These are phyloP conservation scores for Patiria pectinifera DNA, from an alignment of 53 echinoderm and acorn worm species.

Conservation along the genomic window DNA sequence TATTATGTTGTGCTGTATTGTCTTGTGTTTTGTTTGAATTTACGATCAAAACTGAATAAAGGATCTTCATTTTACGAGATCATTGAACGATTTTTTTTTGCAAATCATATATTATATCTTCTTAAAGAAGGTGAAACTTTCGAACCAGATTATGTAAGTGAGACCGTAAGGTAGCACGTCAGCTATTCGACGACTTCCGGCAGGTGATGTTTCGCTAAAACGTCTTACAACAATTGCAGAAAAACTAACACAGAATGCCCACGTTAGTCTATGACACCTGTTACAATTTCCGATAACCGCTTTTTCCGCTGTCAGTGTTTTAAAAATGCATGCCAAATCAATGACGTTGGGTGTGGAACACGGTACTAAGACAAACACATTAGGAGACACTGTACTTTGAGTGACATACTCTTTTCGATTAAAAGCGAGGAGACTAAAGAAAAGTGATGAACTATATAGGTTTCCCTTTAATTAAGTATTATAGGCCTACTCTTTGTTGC, in stretches of 20 bases:
- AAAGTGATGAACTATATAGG: background rate
- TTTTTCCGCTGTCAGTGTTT: background rate
- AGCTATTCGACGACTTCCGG: background rate
- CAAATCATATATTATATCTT: no score
- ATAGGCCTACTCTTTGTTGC: no score
- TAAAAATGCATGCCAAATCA: slow-evolving; percentile 11
- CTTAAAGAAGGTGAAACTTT: background rate
- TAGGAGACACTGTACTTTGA: background rate
- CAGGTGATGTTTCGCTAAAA: background rate
- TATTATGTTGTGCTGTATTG: no score
- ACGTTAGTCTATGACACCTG: background rate
- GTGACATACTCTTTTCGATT: background rate
- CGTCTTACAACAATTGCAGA: background rate
- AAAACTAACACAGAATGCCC: background rate
- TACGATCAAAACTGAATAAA: no score
- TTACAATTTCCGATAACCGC: background rate
- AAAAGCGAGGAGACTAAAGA: background rate
- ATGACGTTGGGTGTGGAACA: background rate
- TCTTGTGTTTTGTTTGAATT: no score
- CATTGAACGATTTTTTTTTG: no score
- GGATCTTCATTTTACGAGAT: no score
- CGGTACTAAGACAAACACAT: background rate
- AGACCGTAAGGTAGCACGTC: background rate
- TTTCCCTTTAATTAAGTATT: no score
- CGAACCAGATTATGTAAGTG: background rate